Evolutionary conservation across 2,797 vertebrate genomes (phyloP), one percentile per base, ranked within the genome.

Genomic region (Menidia menidia): DNA sequence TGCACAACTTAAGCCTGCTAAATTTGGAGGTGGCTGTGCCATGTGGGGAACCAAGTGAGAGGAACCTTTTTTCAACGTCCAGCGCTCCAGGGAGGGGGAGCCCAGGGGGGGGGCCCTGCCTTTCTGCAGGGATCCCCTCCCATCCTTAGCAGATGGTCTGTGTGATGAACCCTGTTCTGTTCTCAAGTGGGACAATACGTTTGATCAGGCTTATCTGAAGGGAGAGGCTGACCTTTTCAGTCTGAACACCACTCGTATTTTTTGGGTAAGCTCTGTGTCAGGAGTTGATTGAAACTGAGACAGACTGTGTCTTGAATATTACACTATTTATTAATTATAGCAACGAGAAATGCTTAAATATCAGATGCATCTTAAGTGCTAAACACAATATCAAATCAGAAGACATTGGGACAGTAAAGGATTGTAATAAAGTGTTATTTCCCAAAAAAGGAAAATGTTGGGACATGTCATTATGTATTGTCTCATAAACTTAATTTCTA

Each of bases 31-130:
- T 41, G 67, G 59, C 42, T 58, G 59, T 35, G 53, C 25, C 53
- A 10, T 2, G 30, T 15, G 31, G 58, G 54, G 68, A 66, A 87
- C 81, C 83, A 81, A 78, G 83, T 87, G 89, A 83, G 79, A 87
- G 47, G 90, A 86, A 92, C 90, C 90, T 92, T 92, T 89, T 80
- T 57, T 45, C 63, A 85, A 86, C 81, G 80, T 87, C 88, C 85
- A 87, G 82, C 75, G 77, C 81, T 53, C 56, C 70, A 54, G 83
- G 80, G 56, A 61, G 51, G 51, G 68, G 67, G 71, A 67, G 60
- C 3, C 2, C 9, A 4, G 25, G 25, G 61, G 54, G 35, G 16
- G 15, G 30, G 47, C 0, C 1, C 14, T 55, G 59, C 44, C 32
- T 43, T 39, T 15, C 64, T 45, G 44, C 12, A 45, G 44, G 15